A percentile compares a stretch with the other conserved stretches of the same genome.
Conservation (phyloP, 2,888 invertebrate species). For the Sepiola atlantica region DNA sequence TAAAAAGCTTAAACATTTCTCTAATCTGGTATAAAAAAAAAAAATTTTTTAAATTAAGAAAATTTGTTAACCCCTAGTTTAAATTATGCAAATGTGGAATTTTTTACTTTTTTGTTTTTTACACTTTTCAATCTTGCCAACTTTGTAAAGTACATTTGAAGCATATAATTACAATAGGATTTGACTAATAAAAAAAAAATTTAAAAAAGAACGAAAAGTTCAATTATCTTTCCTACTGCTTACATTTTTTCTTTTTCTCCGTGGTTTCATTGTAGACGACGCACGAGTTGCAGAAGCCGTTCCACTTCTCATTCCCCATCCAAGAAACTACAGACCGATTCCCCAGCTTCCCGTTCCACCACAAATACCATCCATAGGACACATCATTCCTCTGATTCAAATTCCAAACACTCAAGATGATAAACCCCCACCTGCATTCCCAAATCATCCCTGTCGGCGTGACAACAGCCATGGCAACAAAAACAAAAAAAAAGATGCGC, state of each 20-base stretch:
- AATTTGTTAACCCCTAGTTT: too few species aligned
- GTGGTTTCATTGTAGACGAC: neutral
- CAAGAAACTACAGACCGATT: neutral
- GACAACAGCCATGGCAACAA: neutral
- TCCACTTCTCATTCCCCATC: slow-evolving; percentile 38
- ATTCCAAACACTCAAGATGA: slow-evolving; percentile 41
- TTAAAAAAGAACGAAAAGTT: too few species aligned
- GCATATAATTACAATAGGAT: too few species aligned
- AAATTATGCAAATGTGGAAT: neutral
- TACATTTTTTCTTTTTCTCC: neutral
- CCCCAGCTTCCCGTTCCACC: neutral
- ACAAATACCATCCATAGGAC: slow-evolving; percentile 32
- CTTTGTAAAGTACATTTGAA: neutral
- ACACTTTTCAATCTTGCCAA: neutral
- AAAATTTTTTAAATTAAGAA: too few species aligned
- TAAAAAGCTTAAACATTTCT: too few species aligned
- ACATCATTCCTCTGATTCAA: slow-evolving; percentile 39
- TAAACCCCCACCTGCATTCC: neutral
- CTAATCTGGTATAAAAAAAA: too few species aligned
- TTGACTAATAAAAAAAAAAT: too few species aligned
- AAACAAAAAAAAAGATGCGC: neutral
- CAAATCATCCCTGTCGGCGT: neutral
- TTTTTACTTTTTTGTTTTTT: too few species aligned
- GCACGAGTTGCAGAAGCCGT: slow-evolving; percentile 32
- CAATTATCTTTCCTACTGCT: too few species aligned